Percentiles rank a stretch among this genome's conserved stretches.
Conservation (phyloP, 2,113 vertebrate species). For the Halichoerus grypus region DNA sequence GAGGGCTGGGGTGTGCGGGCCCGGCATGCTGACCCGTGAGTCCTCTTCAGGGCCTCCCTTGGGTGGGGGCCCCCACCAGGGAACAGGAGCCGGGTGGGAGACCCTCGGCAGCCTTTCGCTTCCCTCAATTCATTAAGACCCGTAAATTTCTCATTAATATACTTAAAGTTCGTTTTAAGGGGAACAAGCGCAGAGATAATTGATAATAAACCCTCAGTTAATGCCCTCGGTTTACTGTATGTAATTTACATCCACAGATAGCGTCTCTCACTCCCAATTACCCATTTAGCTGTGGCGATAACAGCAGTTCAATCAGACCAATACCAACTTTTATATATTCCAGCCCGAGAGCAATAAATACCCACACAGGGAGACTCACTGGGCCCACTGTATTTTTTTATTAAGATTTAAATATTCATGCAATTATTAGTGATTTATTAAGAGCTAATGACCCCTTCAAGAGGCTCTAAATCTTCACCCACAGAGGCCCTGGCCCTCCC, state of each 20-base stretch:
- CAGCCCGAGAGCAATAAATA: conserved; percentile 75
- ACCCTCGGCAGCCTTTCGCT: neutral
- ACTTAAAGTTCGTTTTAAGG: conserved; percentile 82
- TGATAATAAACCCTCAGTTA: conserved; percentile 88
- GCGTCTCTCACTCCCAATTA: conserved; percentile 78
- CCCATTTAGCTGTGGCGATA: conserved; percentile 74
- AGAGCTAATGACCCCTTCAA: conserved; percentile 73
- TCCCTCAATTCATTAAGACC: conserved; percentile 78
- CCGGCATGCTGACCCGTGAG: rapidly evolving
- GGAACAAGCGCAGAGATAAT: conserved; percentile 84
- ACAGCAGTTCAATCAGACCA: conserved; percentile 80
- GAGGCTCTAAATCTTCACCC: conserved; percentile 73
- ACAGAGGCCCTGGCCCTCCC: neutral
- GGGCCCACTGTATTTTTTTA: conserved; percentile 50
- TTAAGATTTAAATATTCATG: conserved; percentile 83
- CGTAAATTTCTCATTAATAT: conserved; percentile 82
- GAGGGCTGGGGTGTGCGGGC: neutral
- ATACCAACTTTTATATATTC: conserved; percentile 82
- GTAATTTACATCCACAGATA: conserved; percentile 86
- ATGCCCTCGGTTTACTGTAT: conserved; percentile 83
- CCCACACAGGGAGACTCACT: conserved; percentile 27
- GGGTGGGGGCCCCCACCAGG: neutral
- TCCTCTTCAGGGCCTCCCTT: neutral
- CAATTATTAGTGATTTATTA: conserved; percentile 81
- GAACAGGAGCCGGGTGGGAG: neutral